Base-by-base conservation (phyloP, 2,113 vertebrate species). In the Brachyhypopomus occidentalis region DNA sequence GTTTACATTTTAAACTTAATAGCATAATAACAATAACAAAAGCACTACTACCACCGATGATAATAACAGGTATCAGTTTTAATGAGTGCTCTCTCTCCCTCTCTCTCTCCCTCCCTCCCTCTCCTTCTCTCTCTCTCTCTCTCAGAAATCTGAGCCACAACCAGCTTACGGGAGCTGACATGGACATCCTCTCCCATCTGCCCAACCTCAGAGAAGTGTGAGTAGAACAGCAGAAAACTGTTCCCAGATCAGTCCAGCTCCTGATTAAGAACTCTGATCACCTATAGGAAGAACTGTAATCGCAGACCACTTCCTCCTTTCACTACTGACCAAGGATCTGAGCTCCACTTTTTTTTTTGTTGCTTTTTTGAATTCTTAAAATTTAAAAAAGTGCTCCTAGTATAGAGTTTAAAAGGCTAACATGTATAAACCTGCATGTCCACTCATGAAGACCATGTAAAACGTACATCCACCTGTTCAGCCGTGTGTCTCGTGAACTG, bases 141-240 rank as follows among this genome's bases (percentile, higher is more conserved):
- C 90, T 86, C 93, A 98, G 98, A 94, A 98, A 98, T 90, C 94
- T 99, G 87, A 96, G 96, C 91, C 91, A 94, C 92, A 99, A 97
- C 92, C 96, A 94, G 88, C 90, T 99, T 92, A 90, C 91, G 0
- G 89, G 92, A 91, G 93, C 98, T 85, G 91, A 92, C 88, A 87
- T 87, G 69, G 93, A 95, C 88, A 93, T 87, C 84, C 97, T 98
- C 86, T 89, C 91, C 84, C 92, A 89, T 86, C 94, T 98, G 83
- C 90, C 73, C 2, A 93, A 96, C 89, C 93, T 98, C 72, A 93
- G 92, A 91, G 96, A 98, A 92, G 92, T 98, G 98, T 99, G 91
- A 98, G 98, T 98, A 91, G 88, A 70, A 75, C 74, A 66, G 78
- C 4, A 45, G 62, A 52, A 27, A 11, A 25, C 64, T 4, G 23